These are phyloP conservation scores for Alcis repandata DNA, from an alignment of 2,888 invertebrate genomes.

Conservation along the genomic window DNA sequence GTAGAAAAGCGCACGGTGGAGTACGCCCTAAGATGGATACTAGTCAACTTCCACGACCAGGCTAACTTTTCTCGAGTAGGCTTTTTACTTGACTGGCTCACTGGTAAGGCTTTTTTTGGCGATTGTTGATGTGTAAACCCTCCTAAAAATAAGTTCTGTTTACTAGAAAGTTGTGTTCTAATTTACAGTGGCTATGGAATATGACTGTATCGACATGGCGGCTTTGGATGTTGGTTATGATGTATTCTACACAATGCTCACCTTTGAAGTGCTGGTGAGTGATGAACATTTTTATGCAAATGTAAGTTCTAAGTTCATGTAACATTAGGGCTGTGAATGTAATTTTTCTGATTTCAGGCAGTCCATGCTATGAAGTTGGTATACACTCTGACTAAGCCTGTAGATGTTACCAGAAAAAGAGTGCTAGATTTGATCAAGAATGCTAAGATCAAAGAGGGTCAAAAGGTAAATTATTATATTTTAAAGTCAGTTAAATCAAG, in stretches of 20 bases:
- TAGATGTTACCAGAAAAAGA: constrained; percentile 75
- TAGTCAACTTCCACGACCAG: constrained; percentile 67
- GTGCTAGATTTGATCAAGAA: constrained; percentile 72
- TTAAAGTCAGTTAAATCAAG: no score
- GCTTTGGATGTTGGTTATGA: constrained; percentile 78
- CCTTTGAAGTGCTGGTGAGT: constrained; percentile 75
- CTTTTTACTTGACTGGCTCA: constrained; percentile 79
- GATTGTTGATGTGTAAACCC: no score
- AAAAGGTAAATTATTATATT: constrained; percentile 63
- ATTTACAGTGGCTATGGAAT: constrained; percentile 78
- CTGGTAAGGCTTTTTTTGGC: constrained; percentile 63
- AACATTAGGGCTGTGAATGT: background rate
- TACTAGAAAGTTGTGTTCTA: background rate
- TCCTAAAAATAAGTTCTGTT: background rate
- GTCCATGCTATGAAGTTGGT: constrained; percentile 75
- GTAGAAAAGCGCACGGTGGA: constrained; percentile 71
- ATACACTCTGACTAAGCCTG: constrained; percentile 78
- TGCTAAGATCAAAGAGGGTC: constrained; percentile 72
- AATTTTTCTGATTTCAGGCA: constrained; percentile 62
- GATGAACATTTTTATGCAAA: background rate
- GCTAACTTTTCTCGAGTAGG: constrained; percentile 66
- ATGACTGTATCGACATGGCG: constrained; percentile 70
- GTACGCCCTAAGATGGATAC: constrained; percentile 76
- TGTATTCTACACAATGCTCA: constrained; percentile 73
- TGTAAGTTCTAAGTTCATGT: background rate